phyloP scores from a whole-genome alignment of 92 coral and sea anemone genomes.

The Umimayanthus chanpuru region DNA sequence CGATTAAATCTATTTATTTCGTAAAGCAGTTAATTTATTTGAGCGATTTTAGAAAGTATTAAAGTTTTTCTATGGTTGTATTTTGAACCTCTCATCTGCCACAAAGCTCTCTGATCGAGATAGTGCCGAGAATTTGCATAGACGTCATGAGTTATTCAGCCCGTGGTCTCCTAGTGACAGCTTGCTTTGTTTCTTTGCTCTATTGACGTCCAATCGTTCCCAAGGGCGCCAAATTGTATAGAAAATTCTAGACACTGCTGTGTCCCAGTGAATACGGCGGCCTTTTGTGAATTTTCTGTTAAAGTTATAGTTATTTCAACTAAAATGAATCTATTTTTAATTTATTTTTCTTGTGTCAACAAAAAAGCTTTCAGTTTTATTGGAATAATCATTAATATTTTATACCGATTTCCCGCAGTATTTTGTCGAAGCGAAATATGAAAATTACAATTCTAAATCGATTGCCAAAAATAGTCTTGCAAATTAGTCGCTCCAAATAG shows the following conservation, averaged over 20 bases:
- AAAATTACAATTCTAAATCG: conserved; percentile 37
- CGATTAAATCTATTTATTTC: not conserved
- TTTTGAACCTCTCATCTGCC: not conserved
- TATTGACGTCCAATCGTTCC: conserved; percentile 11
- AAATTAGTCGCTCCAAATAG: conserved; percentile 34
- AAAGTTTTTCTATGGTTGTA: not conserved
- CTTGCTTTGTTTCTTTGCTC: not conserved
- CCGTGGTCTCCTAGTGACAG: not conserved
- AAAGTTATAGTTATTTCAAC: conserved; percentile 9
- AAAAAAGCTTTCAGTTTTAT: conserved; percentile 9
- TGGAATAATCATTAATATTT: conserved; percentile 28
- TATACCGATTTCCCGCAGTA: conserved; percentile 14
- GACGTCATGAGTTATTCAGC: conserved; percentile 23
- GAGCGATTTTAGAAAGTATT: not conserved
- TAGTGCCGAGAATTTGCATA: conserved; percentile 34
- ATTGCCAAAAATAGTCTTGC: conserved; percentile 37
- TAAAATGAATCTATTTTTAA: conserved; percentile 5
- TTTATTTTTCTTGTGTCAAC: conserved; percentile 16
- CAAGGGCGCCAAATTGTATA: conserved; percentile 6
- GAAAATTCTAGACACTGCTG: conserved; percentile 30
- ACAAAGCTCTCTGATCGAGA: conserved; percentile 18
- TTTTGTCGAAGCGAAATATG: conserved; percentile 15
- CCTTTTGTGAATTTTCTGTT: not conserved
- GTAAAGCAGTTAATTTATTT: conserved; percentile 5
- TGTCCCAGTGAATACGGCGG: not conserved